These are phyloP conservation scores for Sphenodon punctatus DNA, from an alignment of 2,797 vertebrate species.

Conservation along the genomic window DNA sequence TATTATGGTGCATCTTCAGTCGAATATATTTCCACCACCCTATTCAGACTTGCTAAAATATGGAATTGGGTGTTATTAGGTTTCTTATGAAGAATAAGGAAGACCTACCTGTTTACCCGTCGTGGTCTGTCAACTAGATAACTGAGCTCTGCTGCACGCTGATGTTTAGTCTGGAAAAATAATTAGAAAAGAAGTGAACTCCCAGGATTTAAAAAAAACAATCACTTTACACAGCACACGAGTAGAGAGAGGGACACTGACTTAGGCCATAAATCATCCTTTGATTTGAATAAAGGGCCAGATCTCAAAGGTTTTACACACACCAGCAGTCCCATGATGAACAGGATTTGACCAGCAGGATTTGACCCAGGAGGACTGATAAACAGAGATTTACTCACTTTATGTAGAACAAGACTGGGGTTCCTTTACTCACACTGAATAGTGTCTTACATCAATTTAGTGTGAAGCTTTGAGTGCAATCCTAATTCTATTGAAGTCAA, in stretches of 20 bases:
- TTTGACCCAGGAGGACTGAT: not conserved
- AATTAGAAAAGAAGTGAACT: conserved; percentile 63
- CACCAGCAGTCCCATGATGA: no score
- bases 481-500: conserved; percentile 27
- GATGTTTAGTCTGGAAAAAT: conserved; percentile 92
- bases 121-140: conserved; percentile 98
- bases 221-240: not conserved
- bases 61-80: not conserved
- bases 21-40: conserved; percentile 13
- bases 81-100: not conserved
- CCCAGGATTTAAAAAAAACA: conserved; percentile 23
- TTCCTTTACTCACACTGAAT: not conserved
- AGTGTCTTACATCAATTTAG: conserved; percentile 16
- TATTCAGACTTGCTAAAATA: conserved; percentile 11
- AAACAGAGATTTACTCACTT: not conserved
- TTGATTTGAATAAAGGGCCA: not conserved
- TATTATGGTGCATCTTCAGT: not conserved
- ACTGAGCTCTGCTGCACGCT: conserved; percentile 96
- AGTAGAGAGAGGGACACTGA: conserved; percentile 26
- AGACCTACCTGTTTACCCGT: conserved; percentile 95
- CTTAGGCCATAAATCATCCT: conserved; percentile 30
- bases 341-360: not conserved
- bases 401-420: conserved; percentile 22
- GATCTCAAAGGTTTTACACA: not conserved
- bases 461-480: no score